phyloP scores from a whole-genome alignment of 2,888 invertebrate genomes.

The Leptogaster cylindrica region DNA sequence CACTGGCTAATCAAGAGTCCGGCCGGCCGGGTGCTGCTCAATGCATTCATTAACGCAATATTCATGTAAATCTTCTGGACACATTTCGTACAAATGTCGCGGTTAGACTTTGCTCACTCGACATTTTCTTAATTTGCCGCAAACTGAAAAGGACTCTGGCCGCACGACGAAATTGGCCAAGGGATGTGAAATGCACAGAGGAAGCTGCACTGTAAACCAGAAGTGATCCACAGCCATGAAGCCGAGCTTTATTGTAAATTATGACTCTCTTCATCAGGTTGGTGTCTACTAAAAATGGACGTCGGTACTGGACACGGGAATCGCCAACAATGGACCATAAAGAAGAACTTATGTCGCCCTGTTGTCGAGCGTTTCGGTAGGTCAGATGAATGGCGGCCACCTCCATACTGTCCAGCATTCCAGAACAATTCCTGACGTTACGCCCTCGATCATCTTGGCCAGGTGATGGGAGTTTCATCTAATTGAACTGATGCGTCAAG shows the following conservation, averaged over 20 bases:
- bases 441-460: constrained; percentile 18
- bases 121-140: constrained; percentile 12
- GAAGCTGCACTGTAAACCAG: constrained; percentile 7
- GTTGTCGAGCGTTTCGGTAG: constrained; percentile 37
- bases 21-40: constrained; percentile 16
- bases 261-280: constrained; percentile 42
- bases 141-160: not conserved
- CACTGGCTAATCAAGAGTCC: constrained; percentile 29
- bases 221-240: constrained; percentile 31
- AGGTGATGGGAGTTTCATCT: constrained; percentile 33
- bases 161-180: constrained; percentile 13
- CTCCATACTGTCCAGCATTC: constrained; percentile 31
- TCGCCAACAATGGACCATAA: constrained; percentile 38
- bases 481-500: constrained; percentile 31
- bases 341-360: constrained; percentile 40
- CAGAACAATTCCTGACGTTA: constrained; percentile 11
- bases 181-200: constrained; percentile 35
- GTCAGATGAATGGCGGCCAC: constrained; percentile 38
- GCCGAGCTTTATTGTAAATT: constrained; percentile 44
- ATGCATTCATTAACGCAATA: constrained; percentile 32
- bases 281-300: constrained; percentile 27
- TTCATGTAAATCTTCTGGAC: constrained; percentile 29
- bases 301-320: not conserved
- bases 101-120: constrained; percentile 2
- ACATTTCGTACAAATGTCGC: constrained; percentile 22